Evolutionary conservation across 1,140 invertebrate species (phyloP), one percentile per base, ranked within the genome.

Genomic region (Drosophila rhopaloa): DNA sequence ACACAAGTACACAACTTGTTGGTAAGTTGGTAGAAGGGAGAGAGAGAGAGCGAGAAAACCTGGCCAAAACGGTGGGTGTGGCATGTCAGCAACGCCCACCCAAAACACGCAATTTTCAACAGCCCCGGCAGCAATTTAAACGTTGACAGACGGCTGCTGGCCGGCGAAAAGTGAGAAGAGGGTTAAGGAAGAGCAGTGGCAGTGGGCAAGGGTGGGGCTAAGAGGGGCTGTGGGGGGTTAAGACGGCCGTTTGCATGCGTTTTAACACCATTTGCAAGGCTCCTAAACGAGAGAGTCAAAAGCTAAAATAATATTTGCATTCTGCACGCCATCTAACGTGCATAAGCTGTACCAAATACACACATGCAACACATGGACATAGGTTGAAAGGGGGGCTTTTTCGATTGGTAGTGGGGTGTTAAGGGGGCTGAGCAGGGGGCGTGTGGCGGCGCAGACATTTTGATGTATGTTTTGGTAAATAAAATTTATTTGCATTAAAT

Each of bases 401-500:
- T 8, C 6, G 0, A 40, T 6, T 7, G 29, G 29, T 2, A 32
- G 29, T 32, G 29, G 7, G 29, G 29, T 2, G 29, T 8, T 8
- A 8, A 24, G 19, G 9, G 32, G 24, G 50, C 19, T 60, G 51
- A 7, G 6, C 37, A 24, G 66, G 75, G 76, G 76, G 65, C 59
- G 41, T 54, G 57, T 61, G 57, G 35, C 59, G 84, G 83, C 77
- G 85, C 77, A 89, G 84, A 89, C 84, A 89, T 89, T 89, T 89
- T 89, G 84, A 89, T 89, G 84, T 89, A 89, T 89, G 84, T 89
- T 89, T 89, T 70, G 77, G 84, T 81, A 89, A 89, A 89, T 89
- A 89, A 81, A 89, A 89, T 89, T 89, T 89, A 89, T 89, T 89
- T 89, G 84, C 84, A 89, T 89, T 89, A 89, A 89, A 89, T 89